Evolutionary conservation across 2,113 vertebrate species (phyloP).

Genomic region (Menidia beryllina): DNA sequence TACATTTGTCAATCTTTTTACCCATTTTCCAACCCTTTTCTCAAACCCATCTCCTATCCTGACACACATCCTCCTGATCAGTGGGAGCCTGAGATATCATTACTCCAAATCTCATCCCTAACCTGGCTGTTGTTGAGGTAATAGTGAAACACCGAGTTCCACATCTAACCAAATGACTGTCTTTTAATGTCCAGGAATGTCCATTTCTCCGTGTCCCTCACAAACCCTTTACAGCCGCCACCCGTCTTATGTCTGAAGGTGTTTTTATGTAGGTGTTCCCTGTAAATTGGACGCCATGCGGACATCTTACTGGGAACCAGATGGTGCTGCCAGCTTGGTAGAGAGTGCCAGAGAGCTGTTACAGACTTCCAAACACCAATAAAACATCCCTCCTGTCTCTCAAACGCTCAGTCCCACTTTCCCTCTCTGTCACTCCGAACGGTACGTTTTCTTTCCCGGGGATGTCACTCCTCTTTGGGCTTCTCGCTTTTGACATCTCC

Average conservation of each 20-base stretch:
- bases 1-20: not conserved
- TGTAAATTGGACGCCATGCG: slow-evolving; percentile 27
- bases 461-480: slow-evolving; percentile 8
- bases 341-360: slow-evolving; percentile 11
- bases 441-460: slow-evolving; percentile 12
- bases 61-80: slow-evolving; percentile 22
- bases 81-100: slow-evolving; percentile 20
- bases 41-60: slow-evolving; percentile 15
- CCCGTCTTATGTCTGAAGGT: slow-evolving; percentile 3
- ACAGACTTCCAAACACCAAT: slow-evolving; percentile 2
- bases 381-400: not conserved
- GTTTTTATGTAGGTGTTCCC: slow-evolving; percentile 32
- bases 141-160: slow-evolving; percentile 16
- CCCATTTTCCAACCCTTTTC: slow-evolving; percentile 6
- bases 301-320: slow-evolving; percentile 19
- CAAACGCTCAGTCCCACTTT: slow-evolving; percentile 2
- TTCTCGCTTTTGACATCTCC: slow-evolving; percentile 25
- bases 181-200: not conserved
- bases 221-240: not conserved
- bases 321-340: slow-evolving; percentile 26
- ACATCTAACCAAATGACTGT: slow-evolving; percentile 12
- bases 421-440: slow-evolving; percentile 32
- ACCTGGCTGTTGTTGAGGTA: slow-evolving; percentile 13
- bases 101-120: slow-evolving; percentile 19
- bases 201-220: not conserved